Evolutionary conservation across 2,113 vertebrate species (phyloP), one percentile per base, ranked within the genome.

Genomic region (Mesocricetus auratus): DNA sequence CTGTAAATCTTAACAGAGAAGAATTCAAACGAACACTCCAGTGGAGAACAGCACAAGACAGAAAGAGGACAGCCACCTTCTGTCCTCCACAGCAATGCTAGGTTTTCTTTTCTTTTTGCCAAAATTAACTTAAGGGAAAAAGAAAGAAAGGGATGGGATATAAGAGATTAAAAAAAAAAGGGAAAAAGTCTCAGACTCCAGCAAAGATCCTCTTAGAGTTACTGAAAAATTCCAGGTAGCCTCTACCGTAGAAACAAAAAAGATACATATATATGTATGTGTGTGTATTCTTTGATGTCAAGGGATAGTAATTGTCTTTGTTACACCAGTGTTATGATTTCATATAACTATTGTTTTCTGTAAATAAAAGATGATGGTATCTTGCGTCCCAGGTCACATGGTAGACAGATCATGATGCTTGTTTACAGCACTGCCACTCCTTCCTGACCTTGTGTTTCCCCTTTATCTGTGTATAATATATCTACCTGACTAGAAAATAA

Each of bases 61-160:
- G 86, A 97, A 91, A 42, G 87, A 94, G 96, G 91, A 96, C 50
- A 39, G 95, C 94, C 94, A 94, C 58, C 95, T 96, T 94, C 94
- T 95, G 96, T 90, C 90, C 39, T 69, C 4, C 8, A 64, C 1
- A 42, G 5, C 4, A 91, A 83, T 74, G 69, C 66, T 17, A 11
- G 9, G 12, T 77, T 9, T 7, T n/a, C 73, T 91, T 31, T 60
- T 21, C 36, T 36, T 39, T 81, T 42, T 19, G n/a, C 3, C 24
- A 93, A 71, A 92, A 83, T 36, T 16, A 71, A 92, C 79, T 36
- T 16, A 64, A 50, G 7, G 22, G 24, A 29, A 82, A 11, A 83
- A 64, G 26, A 22, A 15, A n/a, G 1, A 71, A 39, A 69, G 2
- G 31, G 24, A 7, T 29, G 7, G 7, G 15, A 39, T 39, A 39